Conservation (phyloP, 2,888 invertebrate genomes). For the Hybos culiciformis region DNA sequence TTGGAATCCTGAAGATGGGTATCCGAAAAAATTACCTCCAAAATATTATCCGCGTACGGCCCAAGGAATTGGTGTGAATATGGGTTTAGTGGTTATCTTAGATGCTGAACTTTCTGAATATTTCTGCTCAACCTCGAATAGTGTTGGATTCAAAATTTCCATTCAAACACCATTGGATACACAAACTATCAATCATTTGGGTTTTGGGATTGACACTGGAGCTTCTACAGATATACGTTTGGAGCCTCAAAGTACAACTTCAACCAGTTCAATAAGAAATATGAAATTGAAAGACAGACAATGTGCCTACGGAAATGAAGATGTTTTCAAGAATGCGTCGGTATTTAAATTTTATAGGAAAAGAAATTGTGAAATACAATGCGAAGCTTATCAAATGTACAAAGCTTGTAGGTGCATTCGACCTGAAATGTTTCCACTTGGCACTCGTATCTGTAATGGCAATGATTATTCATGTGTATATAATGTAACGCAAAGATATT, state of each 20-base stretch:
- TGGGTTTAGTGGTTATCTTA: constrained; percentile 54
- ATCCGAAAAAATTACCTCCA: constrained; percentile 40
- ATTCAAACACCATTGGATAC: constrained; percentile 18
- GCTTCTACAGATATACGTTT: not conserved
- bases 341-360: not conserved
- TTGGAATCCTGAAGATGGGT: constrained; percentile 64
- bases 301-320: not conserved
- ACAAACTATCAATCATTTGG: constrained; percentile 27
- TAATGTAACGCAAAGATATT: not conserved
- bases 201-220: constrained; percentile 24
- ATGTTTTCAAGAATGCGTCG: not conserved
- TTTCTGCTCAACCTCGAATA: constrained; percentile 64
- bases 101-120: constrained; percentile 59
- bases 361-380: not conserved
- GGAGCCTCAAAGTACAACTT: constrained; percentile 21
- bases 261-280: constrained; percentile 34
- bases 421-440: not conserved
- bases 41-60: constrained; percentile 42
- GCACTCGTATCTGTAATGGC: too few species aligned
- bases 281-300: not conserved
- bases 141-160: constrained; percentile 26
- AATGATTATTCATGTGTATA: not conserved
- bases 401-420: not conserved
- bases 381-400: not conserved
- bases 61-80: constrained; percentile 47